Conservation (phyloP, 2,797 vertebrate species). For the Nannoperca australis region DNA sequence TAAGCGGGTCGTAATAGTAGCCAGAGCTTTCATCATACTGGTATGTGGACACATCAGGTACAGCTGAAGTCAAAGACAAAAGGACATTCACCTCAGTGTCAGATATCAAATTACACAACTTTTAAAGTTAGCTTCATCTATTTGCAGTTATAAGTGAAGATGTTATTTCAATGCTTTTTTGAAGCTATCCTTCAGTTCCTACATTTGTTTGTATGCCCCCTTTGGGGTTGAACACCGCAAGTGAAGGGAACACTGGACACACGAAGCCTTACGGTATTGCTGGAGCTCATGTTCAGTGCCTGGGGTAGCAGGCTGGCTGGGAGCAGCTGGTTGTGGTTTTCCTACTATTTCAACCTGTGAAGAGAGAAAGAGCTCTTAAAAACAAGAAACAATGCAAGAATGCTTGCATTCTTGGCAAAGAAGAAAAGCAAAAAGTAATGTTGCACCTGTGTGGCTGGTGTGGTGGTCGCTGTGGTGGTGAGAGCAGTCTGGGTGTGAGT, state of each 20-base stretch:
- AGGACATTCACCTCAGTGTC: neutral
- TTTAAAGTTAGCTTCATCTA: neutral
- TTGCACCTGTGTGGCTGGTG: constrained; percentile 76
- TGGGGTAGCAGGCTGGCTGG: constrained; percentile 81
- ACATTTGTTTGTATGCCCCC: neutral
- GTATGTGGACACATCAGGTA: constrained; percentile 93
- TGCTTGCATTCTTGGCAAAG: neutral
- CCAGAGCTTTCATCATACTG: constrained; percentile 93
- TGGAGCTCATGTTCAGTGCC: constrained; percentile 84
- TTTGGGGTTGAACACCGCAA: neutral
- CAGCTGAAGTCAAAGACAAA: constrained; percentile 79
- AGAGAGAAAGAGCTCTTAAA: constrained; percentile 3
- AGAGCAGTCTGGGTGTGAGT: constrained; percentile 66
- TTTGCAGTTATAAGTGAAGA: neutral
- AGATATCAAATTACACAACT: neutral
- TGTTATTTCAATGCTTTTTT: neutral
- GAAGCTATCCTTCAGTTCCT: neutral
- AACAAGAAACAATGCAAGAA: neutral
- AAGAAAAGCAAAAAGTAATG: neutral
- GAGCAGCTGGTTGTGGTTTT: constrained; percentile 83
- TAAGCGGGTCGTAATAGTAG: constrained; percentile 93
- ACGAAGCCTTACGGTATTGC: constrained; percentile 84
- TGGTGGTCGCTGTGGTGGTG: constrained; percentile 65
- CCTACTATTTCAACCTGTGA: constrained; percentile 83
- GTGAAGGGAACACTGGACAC: neutral